Evolutionary conservation across 2,888 invertebrate species (phyloP), one percentile per base, ranked within the genome.

Genomic region (Drosophila borealis): DNA sequence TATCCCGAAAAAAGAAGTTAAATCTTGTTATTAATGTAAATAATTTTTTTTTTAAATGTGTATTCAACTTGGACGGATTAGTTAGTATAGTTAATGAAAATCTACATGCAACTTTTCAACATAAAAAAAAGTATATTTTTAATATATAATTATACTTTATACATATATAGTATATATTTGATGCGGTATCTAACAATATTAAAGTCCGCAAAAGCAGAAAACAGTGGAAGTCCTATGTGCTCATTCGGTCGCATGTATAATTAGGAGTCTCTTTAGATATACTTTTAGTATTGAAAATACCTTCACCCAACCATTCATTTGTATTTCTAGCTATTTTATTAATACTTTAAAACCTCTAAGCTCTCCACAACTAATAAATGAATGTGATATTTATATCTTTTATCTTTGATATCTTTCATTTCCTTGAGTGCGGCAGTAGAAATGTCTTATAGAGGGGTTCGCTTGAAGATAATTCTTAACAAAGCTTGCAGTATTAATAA

Each of bases 311-410:
- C 10, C 39, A n/a, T 25, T 29, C 33, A 36, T 67, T 33, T 55
- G 29, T 45, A 49, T 63, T 50, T 34, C 19, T 62, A 55, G 29
- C 45, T 67, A 74, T 19, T 42, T 63, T 75, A 75, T 48, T 75
- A 70, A 75, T 64, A 74, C 75, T 70, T 61, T 53, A 25, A 53
- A 45, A 53, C 34, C 55, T 55, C 34, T 25, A 36, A 46, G 49
- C 21, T 41, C 14, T 49, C 34, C 42, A 49, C 34, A 42, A 42
- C 48, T 21, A 42, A 11, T 62, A 34, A 34, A 61, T n/a, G 33
- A 37, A 46, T 46, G 19, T 59, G 29, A 33, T 39, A 14, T 57
- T 8, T 8, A 8, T 6, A 29, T 29, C 29, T 6, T 8, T 8
- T 29, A 29, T 8, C 8, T 8, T 8, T 29, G 8, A 29, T 29